These are phyloP conservation scores for Melipona beecheii DNA, from an alignment of 2,888 invertebrate genomes.

Conservation along the genomic window DNA sequence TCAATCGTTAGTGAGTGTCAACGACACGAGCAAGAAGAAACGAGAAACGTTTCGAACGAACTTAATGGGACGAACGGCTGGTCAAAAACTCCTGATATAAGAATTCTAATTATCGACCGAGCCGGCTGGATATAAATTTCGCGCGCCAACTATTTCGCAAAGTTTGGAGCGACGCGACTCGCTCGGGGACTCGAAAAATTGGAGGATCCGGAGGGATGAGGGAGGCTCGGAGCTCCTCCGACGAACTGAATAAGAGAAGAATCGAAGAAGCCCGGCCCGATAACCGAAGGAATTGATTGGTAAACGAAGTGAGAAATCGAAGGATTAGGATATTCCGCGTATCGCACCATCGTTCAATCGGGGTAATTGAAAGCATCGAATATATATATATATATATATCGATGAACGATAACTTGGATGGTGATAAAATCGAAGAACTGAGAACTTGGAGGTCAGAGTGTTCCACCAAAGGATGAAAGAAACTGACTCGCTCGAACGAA, in stretches of 20 bases:
- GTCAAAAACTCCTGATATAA: slow-evolving; percentile 50
- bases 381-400: no score
- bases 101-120: slow-evolving; percentile 52
- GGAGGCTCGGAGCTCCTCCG: not conserved
- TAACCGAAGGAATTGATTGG: not conserved
- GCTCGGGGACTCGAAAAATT: slow-evolving; percentile 7
- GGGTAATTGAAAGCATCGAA: not conserved
- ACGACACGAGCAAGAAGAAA: slow-evolving; percentile 36
- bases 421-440: no score
- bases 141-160: slow-evolving; percentile 28
- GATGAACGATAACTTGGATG: not conserved
- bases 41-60: slow-evolving; percentile 22
- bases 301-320: not conserved
- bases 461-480: not conserved
- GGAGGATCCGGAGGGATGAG: not conserved
- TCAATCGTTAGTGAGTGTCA: slow-evolving; percentile 38
- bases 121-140: slow-evolving; percentile 32
- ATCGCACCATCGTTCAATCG: not conserved
- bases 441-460: not conserved
- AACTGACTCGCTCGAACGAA: not conserved
- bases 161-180: slow-evolving; percentile 4
- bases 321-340: not conserved
- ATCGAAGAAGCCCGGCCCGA: not conserved
- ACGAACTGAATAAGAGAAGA: slow-evolving; percentile 4
- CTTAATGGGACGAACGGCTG: slow-evolving; percentile 50